A percentile compares a stretch with the other conserved stretches of the same genome.
phyloP scores from a whole-genome alignment of 2,113 vertebrate species.

The Apodemus sylvaticus region DNA sequence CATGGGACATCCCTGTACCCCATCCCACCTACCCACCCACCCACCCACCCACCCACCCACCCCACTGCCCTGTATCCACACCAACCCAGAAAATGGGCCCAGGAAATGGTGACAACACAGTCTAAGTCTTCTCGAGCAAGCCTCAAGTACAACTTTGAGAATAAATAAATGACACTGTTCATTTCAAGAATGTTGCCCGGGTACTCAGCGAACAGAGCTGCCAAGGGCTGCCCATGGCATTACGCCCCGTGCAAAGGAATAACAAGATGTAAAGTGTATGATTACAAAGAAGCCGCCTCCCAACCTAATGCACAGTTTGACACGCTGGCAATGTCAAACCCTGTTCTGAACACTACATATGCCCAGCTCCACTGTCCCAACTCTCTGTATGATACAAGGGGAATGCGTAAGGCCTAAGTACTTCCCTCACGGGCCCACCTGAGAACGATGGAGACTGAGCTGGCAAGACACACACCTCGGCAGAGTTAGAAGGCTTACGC shows the following conservation, averaged over 20 bases:
- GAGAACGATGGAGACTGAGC: background rate
- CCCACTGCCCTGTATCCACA: background rate
- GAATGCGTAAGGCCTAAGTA: background rate
- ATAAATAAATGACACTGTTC: constrained; percentile 23
- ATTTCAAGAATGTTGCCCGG: constrained; percentile 9
- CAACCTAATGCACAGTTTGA: background rate
- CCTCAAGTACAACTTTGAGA: background rate
- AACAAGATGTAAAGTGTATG: constrained; percentile 1
- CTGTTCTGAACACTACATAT: background rate
- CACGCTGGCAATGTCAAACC: background rate
- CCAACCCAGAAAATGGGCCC: background rate
- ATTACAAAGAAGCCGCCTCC: constrained; percentile 44
- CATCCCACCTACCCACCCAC: background rate
- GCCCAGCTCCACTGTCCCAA: background rate
- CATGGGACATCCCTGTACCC: background rate
- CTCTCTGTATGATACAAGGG: background rate
- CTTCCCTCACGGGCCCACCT: background rate
- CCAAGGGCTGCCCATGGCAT: background rate
- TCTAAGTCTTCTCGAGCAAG: background rate
- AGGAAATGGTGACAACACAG: background rate
- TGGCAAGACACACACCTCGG: background rate
- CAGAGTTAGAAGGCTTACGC: background rate
- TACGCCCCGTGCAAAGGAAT: background rate
- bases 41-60: too few species aligned
- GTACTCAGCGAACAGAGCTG: background rate